Base-by-base conservation (phyloP, 2,113 vertebrate species). In the Chitala chitala region DNA sequence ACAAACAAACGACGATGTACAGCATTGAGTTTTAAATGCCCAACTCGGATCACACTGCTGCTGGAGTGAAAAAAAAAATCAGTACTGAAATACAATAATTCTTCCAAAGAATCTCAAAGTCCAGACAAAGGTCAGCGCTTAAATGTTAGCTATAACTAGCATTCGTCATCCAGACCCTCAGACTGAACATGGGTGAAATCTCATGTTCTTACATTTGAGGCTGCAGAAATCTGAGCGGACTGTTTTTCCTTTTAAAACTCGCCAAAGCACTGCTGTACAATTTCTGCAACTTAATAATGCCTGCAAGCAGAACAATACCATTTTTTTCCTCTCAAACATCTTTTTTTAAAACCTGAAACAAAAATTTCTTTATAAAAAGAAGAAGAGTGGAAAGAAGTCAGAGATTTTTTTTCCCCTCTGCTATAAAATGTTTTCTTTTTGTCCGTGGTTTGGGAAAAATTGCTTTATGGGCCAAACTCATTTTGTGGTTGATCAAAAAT, bases 341-440 rank as follows among this genome's bases (percentile, higher is more conserved):
- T 72, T 77, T 72, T 77, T 65, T 72, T 72, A 77, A 69, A 75
- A 76, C 73, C 77, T 75, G 15, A 69, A 69, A 68, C 73, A 75
- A 56, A 78, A 69, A 72, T 72, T 76, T 80, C 69, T 74, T 51
- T 72, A 73, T 76, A 69, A 77, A 75, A 68, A 75, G 53, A 72
- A 75, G 77, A 75, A 48, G 66, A 75, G 61, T 59, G 68, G 61
- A 69, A 80, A 72, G 78, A 75, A 71, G 63, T 69, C 77, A 77
- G 56, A 72, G 75, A 79, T 74, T 78, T 81, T 78, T 79, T n/a
- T n/a, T n/a, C n/a, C 82, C 79, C 69, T 77, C 77, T 78, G 69
- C 78, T 76, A 78, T 70, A 81, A 85, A 84, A 78, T 82, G 81
- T 82, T 87, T 85, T 82, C 74, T 80, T 86, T 85, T 61, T 73